Base-by-base conservation (phyloP, 1,140 invertebrate genomes). In the Hormaphis cornu region DNA sequence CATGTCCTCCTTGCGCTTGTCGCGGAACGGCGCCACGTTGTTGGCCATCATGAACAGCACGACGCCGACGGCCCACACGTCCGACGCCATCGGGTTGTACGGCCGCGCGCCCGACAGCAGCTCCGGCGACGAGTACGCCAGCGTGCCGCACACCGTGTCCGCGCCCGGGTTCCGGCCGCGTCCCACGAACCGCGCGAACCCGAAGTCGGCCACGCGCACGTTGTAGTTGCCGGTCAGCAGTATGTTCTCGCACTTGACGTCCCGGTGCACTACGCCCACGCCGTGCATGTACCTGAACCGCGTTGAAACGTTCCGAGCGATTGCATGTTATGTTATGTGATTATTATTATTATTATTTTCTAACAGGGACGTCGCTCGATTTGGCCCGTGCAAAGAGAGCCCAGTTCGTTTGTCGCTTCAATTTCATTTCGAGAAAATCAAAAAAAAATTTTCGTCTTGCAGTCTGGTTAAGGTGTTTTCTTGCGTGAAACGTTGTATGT, bases 211-310 rank as follows among this genome's bases (percentile, higher is more conserved):
- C 30, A 94, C 77, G 76, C 94, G 93, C 1, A 91, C 86, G 76
- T 91, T 90, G 73, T 88, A 89, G 28, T 85, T 82, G 58, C 84
- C 82, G 4, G 90, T 91, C 0, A 95, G 79, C 9, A 95, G 77
- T 70, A 95, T 89, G 77, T 95, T 95, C 78, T 95, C 92, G 76
- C 91, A 94, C 79, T 95, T 95, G 1, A 92, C 78, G 77, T 92
- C 90, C 53, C 92, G 82, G 75, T 95, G 93, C 8, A 90, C 89
- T 70, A 95, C 90, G 72, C 90, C 88, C 33, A 87, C 86, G 33
- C 81, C 81, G 74, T 95, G 92, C 12, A 94, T 81, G 76, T 95
- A 95, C 70, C 89, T 84, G n/a, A n/a, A n/a, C n/a, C n/a, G n/a
- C n/a, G n/a, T n/a, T n/a, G n/a, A n/a, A n/a, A n/a, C n/a, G n/a